phyloP scores from a whole-genome alignment of 1,140 invertebrate species.

The Drosophila funebris region DNA sequence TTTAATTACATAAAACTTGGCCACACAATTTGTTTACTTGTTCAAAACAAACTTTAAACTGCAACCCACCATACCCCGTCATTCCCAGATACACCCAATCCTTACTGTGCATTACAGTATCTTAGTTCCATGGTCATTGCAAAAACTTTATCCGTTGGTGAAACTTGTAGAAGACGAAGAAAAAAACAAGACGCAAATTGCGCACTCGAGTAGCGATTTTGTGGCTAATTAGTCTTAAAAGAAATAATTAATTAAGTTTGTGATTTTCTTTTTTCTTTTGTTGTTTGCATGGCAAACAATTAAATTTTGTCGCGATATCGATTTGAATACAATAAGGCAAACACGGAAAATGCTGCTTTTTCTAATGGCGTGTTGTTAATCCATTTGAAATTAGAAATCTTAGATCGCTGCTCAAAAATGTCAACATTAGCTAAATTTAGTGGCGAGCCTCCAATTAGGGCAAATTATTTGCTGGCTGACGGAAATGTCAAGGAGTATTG shows the following conservation, averaged over 20 bases:
- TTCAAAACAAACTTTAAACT: slow-evolving; percentile 79
- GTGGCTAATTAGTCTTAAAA: slow-evolving; percentile 67
- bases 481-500: slow-evolving; percentile 58
- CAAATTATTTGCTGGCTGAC: slow-evolving; percentile 60
- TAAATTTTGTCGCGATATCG: slow-evolving; percentile 43
- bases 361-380: slow-evolving; percentile 51
- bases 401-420: slow-evolving; percentile 63
- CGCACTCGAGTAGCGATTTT: slow-evolving; percentile 63
- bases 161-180: slow-evolving; percentile 8
- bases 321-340: not conserved
- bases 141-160: slow-evolving; percentile 36
- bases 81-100: not conserved
- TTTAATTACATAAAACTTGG: slow-evolving; percentile 76
- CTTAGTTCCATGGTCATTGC: slow-evolving; percentile 28
- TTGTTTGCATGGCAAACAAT: slow-evolving; percentile 35
- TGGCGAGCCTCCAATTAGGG: slow-evolving; percentile 60
- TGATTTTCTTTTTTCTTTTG: not conserved
- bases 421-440: slow-evolving; percentile 38
- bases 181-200: slow-evolving; percentile 39
- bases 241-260: slow-evolving; percentile 73
- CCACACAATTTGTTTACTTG: slow-evolving; percentile 76
- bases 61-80: slow-evolving; percentile 10
- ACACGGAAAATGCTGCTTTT: not conserved
- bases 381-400: slow-evolving; percentile 56
- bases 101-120: slow-evolving; percentile 7